phyloP scores from a whole-genome alignment of 2,888 invertebrate species.

The Automeris io region DNA sequence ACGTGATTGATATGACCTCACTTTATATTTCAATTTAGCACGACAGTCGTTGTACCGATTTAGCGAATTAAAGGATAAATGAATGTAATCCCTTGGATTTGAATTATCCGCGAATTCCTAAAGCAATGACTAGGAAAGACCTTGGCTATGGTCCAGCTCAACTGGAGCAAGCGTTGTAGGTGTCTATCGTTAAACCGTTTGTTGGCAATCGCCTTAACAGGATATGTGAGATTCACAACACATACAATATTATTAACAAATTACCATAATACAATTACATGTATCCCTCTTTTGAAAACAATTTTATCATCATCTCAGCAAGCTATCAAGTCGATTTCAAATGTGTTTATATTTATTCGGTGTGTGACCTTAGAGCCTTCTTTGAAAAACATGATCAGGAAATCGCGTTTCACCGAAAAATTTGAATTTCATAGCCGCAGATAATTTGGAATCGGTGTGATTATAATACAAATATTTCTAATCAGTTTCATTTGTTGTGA shows the following conservation, averaged over 20 bases:
- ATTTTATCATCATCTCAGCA: slow-evolving; percentile 3
- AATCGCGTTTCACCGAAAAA: too few relatives aligned
- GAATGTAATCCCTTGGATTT: slow-evolving; percentile 27
- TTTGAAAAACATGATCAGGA: too few relatives aligned
- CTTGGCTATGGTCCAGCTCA: slow-evolving; percentile 63
- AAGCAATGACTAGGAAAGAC: slow-evolving; percentile 42
- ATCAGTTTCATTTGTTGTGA: too few relatives aligned
- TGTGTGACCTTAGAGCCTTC: too few relatives aligned
- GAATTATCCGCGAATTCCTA: slow-evolving; percentile 37
- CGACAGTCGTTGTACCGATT: slow-evolving; percentile 10
- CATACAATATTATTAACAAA: slow-evolving; percentile 23
- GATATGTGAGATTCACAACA: slow-evolving; percentile 44
- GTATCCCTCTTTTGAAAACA: slow-evolving; percentile 16
- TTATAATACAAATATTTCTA: too few relatives aligned
- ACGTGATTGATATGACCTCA: slow-evolving; percentile 21
- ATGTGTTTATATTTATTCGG: too few relatives aligned
- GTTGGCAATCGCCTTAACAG: slow-evolving; percentile 64
- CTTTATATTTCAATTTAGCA: slow-evolving; percentile 14
- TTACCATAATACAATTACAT: slow-evolving; percentile 24
- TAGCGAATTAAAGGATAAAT: slow-evolving; percentile 22
- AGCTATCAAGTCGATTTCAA: neutral
- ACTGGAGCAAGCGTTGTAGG: slow-evolving; percentile 57
- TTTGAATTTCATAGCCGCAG: too few relatives aligned
- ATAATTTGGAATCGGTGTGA: too few relatives aligned
- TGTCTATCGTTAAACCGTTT: slow-evolving; percentile 57